Base-by-base conservation (phyloP, 2,113 vertebrate species). In the Leucoraja erinaceus region DNA sequence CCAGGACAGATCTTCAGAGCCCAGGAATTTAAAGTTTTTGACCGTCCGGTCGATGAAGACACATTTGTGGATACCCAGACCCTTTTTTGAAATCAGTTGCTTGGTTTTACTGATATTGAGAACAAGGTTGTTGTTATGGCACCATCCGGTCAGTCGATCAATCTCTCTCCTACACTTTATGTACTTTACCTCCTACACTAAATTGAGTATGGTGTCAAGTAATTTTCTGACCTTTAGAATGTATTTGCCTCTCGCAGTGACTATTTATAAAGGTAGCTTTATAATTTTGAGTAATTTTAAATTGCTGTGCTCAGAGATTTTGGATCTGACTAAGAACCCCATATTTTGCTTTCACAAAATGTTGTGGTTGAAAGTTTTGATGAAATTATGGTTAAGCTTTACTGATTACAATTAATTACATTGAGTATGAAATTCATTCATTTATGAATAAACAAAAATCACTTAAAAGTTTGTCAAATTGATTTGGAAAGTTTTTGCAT, bases 401-500 rank as follows among this genome's bases (percentile, higher is more conserved):
- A 88, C n/a, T 72, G 10, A 70, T 28, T 31, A 22, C 10, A 91
- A 91, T 91, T 72, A 70, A 91, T 91, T 72, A 70, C 9, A 28
- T 22, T 91, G 68, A 91, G 68, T 22, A 10, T 91, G 28, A 72
- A 91, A 47, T 18, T 25, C 66, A 91, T 74, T 11, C 66, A 72
- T 54, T 72, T 72, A 70, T 47, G 33, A 72, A 70, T 91, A 91
- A 38, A 72, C 68, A 33, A 91, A 91, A 72, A 47, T 47, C n/a
- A 70, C 90, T 72, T 74, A 54, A 5, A 90, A 72, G 38, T 91
- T 72, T 66, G 86, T 54, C 90, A 91, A 72, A 47, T 47, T 72
- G 16, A 47, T 91, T 91, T 72, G 22, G 11, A 72, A 72, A 28
- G 4, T 31, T 68, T 72, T 91, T 91, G 66, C 90, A 70, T 91